Evolutionary conservation across 2,113 vertebrate genomes (phyloP), one percentile per base, ranked within the genome.

Genomic region (Ptychochromis oligacanthus): DNA sequence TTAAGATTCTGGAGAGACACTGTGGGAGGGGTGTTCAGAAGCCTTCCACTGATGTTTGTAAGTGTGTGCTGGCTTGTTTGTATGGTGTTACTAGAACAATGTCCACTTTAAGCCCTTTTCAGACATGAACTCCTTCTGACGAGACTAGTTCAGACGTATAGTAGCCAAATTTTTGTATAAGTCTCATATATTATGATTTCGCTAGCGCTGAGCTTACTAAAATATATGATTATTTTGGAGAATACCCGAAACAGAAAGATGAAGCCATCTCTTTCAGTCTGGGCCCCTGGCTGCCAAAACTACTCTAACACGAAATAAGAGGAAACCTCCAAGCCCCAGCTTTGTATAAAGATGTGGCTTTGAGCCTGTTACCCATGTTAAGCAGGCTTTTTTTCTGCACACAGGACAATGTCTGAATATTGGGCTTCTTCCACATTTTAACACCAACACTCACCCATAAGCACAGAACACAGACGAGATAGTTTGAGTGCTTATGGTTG

Each of bases 1-100:
- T 89, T 92, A 83, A 78, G 59, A 80, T 75, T 78, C 83, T 62
- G 82, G 79, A 60, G 86, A 77, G 86, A 75, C 31, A 5, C 81
- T 2, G 65, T 18, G 54, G 62, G 82, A 1, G 22, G 22, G 14
- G 38, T 46, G 60, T 74, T 56, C 57, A 70, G 76, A 57, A 26
- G 43, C 70, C 46, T 77, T 77, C 49, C 52, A 26, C 2, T 62
- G 46, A 0, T 60, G 13, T 26, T 4, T 54, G 17, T 38, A 15
- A 5, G 6, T 49, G 17, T 57, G 38, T 60, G 24, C 28, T 2
- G 15, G 9, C 22, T 64, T 15, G 4, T 4, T 55, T 26, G 22
- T 77, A 1, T 17, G 24, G 13, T 26, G 15, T 14, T 46, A 52
- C 55, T 26, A 15, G 20, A 72, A 26, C 36, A 74, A 80, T 18